Conservation (phyloP, 2,113 vertebrate genomes). For the cattle (Bos taurus) region ARS-UCD2.0 NC_037336.1:103479501-103480000, state of each 20-base stretch:
- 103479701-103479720: neutral
- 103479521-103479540: too few species aligned
- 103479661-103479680: rapidly evolving
- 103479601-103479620: neutral
- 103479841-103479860: conserved; percentile 83
- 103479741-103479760: neutral
- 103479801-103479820: neutral
- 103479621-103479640: neutral
- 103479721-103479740: neutral
- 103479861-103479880: conserved; percentile 85
- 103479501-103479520: neutral
- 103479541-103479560: neutral
- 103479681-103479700: rapidly evolving
- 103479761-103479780: too few species aligned
- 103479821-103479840: conserved; percentile 80
- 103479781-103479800: neutral
- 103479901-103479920: conserved; percentile 76
- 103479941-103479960: conserved; percentile 85
- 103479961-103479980: conserved; percentile 75
- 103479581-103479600: neutral
- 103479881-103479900: conserved; percentile 89
- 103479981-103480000: neutral
- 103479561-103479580: neutral
- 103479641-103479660: rapidly evolving
- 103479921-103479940: conserved; percentile 86